phyloP scores from a whole-genome alignment of 2,888 invertebrate genomes.

The Drosophila longiperda region DNA sequence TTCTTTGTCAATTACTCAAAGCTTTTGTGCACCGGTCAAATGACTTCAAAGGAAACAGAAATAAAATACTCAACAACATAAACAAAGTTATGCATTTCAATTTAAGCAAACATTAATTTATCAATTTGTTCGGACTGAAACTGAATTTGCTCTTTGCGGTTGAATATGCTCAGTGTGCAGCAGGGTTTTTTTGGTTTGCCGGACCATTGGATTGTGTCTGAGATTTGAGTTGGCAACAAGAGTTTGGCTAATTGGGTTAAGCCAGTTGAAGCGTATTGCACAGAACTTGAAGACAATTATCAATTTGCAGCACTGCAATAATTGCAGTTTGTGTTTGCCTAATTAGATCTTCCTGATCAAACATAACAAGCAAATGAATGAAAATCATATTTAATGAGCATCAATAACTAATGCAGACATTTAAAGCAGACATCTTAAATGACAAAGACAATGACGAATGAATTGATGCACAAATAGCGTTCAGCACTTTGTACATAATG shows the following conservation, averaged over 20 bases:
- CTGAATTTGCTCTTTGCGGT: conserved; percentile 39
- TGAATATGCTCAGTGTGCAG: conserved; percentile 23
- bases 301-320: conserved; percentile 15
- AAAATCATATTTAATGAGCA: background rate
- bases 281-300: conserved; percentile 12
- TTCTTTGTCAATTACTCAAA: conserved; percentile 73
- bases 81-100: conserved; percentile 65
- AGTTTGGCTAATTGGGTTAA: conserved; percentile 42
- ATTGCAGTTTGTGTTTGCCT: background rate
- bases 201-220: conserved; percentile 38
- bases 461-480: background rate
- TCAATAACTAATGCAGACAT: background rate
- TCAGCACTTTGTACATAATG: background rate
- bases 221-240: conserved; percentile 31
- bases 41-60: conserved; percentile 42
- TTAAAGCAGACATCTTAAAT: background rate
- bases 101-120: conserved; percentile 73
- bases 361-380: no score
- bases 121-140: conserved; percentile 43
- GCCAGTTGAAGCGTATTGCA: conserved; percentile 21
- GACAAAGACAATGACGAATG: background rate
- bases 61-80: conserved; percentile 12
- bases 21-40: conserved; percentile 61
- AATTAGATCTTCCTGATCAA: background rate
- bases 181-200: conserved; percentile 1